Base-by-base conservation (phyloP, 2,113 vertebrate genomes). In the Cinclus mexicanus region DNA sequence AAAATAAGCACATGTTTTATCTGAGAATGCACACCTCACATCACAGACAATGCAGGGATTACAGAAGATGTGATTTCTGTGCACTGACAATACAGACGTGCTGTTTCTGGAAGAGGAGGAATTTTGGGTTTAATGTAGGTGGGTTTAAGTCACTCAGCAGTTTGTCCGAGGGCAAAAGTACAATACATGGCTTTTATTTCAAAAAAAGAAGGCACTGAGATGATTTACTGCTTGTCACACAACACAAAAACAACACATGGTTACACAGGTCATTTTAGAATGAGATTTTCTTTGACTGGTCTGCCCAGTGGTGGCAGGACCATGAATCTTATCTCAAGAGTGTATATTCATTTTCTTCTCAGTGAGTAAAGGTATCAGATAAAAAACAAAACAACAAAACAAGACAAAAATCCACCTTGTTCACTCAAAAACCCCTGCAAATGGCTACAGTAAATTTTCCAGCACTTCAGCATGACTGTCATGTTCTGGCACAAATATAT, bases 81-180 rank as follows among this genome's bases (percentile, higher is more conserved):
- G 46, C 35, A 29, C 23, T 4, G 6, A 13, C 47, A 50, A 17
- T 5, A 68, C 8, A 69, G 15, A 46, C 0, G 0, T 35, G 42
- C 10, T 63, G 1, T 49, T 94, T 67, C 76, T 71, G 31, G 49
- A 83, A 14, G 35, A 87, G 26, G 42, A 74, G 24, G 46, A 83
- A 56, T 57, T 87, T 86, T 6, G 11, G 1, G 49, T 76, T 76
- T 55, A 28, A 35, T n/a, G 16, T 37, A 77, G 69, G 50, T 71
- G 52, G 21, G 7, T 77, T 72, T 80, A 79, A 59, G 33, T 60
- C 44, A 53, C 22, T 78, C 50, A 55, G 31, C 19, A 70, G 26
- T 61, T 83, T 85, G 26, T 65, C 55, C 57, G n/a, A 94, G 39
- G 39, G 8, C 44, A 59, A 63, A 79, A 42, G 57, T 37, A 57